Evolutionary conservation across 1,140 invertebrate genomes (phyloP), one percentile per base, ranked within the genome.

Genomic region (Phortica variegata): DNA sequence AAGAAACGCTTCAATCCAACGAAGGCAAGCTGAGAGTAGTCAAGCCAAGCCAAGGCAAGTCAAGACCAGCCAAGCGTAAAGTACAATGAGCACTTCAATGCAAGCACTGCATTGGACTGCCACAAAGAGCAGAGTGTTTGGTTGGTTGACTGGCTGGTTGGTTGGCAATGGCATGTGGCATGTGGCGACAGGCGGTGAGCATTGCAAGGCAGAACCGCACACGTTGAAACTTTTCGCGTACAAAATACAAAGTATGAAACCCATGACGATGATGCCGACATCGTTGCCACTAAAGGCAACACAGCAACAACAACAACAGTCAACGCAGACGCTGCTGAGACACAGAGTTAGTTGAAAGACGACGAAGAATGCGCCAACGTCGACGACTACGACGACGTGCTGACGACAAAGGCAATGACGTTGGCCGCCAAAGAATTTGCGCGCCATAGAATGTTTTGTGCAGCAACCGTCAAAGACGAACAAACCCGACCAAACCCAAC

Each of bases 181-280:
- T 8, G 17, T 40, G 37, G 29, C 37, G 41, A 37, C 54, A 54
- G 38, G 34, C 48, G 43, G 54, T 33, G n/a, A n/a, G 16, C 20
- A 43, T 38, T 43, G 49, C 46, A 47, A 47, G 20, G 43, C 32
- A 50, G 54, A 42, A 50, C 47, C 51, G 55, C 39, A 52, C 46
- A 36, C 49, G 58, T 51, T 55, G 56, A 59, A 66, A 61, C 39
- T 59, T 66, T 66, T 61, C 49, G 23, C 23, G 10, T 10, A 26
- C 23, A 26, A 10, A 62, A 62, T 62, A 66, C 63, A 66, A 60
- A 57, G 47, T 59, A 66, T 65, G 62, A 66, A 56, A 55, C 56
- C 50, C 59, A 52, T 54, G 58, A 52, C 50, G n/a, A n/a, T n/a
- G n/a, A n/a, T n/a, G n/a, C n/a, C n/a, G n/a, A n/a, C n/a, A n/a